Evolutionary conservation across 1,140 invertebrate genomes (phyloP).

Genomic region (Harpegnathos saltator): DNA sequence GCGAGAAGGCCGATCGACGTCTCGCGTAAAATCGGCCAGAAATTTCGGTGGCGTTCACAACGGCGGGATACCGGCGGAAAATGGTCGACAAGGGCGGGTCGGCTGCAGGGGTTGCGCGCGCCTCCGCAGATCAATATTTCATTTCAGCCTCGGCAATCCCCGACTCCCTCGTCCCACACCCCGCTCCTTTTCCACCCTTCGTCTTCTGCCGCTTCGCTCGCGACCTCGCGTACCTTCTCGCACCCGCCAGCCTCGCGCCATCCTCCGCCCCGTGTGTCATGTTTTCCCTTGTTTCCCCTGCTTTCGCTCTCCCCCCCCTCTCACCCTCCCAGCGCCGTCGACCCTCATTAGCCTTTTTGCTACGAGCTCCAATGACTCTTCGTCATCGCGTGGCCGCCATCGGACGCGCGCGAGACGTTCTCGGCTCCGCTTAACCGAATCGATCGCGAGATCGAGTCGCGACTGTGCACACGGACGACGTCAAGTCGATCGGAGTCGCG

Average conservation of each 20-base stretch:
- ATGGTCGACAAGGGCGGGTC: slow-evolving; percentile 80
- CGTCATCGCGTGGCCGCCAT: neutral
- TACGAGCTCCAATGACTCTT: slow-evolving; percentile 7
- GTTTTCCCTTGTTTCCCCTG: slow-evolving; percentile 61
- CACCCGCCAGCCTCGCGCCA: neutral
- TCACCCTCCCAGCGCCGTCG: slow-evolving; percentile 11
- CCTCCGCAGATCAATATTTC: slow-evolving; percentile 85
- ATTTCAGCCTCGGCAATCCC: slow-evolving; percentile 81
- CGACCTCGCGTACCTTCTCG: slow-evolving; percentile 51
- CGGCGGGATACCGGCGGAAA: slow-evolving; percentile 52
- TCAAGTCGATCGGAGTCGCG: neutral
- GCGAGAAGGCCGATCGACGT: neutral
- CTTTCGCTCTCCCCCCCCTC: slow-evolving; percentile 34
- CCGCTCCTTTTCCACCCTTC: slow-evolving; percentile 53
- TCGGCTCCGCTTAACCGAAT: neutral
- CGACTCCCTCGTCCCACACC: slow-evolving; percentile 47
- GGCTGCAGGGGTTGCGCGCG: slow-evolving; percentile 85
- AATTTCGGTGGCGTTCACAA: slow-evolving; percentile 57
- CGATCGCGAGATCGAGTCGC: slow-evolving; percentile 8
- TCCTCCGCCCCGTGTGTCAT: slow-evolving; percentile 58
- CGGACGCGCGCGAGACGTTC: neutral
- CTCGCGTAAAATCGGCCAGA: neutral
- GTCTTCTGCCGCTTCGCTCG: slow-evolving; percentile 39
- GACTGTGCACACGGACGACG: neutral
- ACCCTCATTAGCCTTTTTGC: slow-evolving; percentile 44